Evolutionary conservation across 2,113 vertebrate species (phyloP), one percentile per base, ranked within the genome.

Genomic region (Plotosus lineatus): DNA sequence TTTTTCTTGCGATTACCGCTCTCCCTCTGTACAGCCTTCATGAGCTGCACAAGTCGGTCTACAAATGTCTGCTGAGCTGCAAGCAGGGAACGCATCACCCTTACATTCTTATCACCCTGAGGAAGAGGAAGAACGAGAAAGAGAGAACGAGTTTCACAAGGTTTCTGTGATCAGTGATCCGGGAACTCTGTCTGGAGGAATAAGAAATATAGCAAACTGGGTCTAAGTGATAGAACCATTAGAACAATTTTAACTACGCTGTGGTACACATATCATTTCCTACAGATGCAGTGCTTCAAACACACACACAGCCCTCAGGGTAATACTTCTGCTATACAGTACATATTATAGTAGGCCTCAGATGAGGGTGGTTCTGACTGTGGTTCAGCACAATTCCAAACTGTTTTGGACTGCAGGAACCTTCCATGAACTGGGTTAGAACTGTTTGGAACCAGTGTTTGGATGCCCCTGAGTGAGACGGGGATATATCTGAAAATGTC

Each of bases 1-100:
- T 99, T 99, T 86, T 99, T 99, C 88, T 98, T 99, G 63, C 98
- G 96, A 85, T 99, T 99, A 2, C 98, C 98, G 17, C 97, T 99
- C 90, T 99, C 98, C 79, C 97, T 93, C 83, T 99, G 98, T 73
- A 99, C 97, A 0, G 97, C 98, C 78, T 99, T 99, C 98, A 99
- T 99, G 77, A 99, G 93, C 83, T 98, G 96, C 85, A 99, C 98
- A 83, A 99, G 90, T 6, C 96, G 89, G 90, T 99, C 96, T 15
- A 99, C 97, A 86, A 99, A 99, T 0, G 97, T 99, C 91, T 99
- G 97, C 89, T 99, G 98, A 21, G 97, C 93, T 0, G 98, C 98
- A 86, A 99, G 82, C 78, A 98, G 92, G 0, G 97, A 99, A 3
- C 98, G 95, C 97, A 98, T 99, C 86, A 98, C 96, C 88, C 97